Percentiles rank a stretch among this genome's conserved stretches.
These are phyloP conservation scores for Leguminivora glycinivorella DNA, from an alignment of 1,140 invertebrate species.

Conservation along the genomic window DNA sequence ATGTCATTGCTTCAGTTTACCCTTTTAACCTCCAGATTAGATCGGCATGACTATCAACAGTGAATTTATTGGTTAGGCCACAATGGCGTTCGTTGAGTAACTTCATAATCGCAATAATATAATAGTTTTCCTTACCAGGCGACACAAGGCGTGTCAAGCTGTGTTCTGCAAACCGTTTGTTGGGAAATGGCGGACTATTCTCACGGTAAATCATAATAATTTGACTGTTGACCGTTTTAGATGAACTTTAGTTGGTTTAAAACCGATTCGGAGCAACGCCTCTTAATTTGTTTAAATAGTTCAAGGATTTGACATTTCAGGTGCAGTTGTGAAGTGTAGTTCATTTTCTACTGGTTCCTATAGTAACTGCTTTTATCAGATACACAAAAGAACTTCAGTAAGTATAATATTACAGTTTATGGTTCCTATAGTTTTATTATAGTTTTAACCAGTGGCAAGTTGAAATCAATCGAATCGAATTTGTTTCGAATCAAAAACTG, in stretches of 20 bases:
- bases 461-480: too few species aligned
- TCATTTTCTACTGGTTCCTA: not conserved
- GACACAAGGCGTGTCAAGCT: constrained; percentile 27
- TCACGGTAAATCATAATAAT: constrained; percentile 14
- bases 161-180: constrained; percentile 21
- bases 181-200: constrained; percentile 25
- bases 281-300: constrained; percentile 25
- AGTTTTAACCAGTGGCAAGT: too few species aligned
- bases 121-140: constrained; percentile 30
- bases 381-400: too few species aligned
- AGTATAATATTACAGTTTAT: too few species aligned
- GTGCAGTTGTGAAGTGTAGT: not conserved
- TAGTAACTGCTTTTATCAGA: too few species aligned
- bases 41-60: constrained; percentile 20
- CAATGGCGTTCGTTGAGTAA: constrained; percentile 23
- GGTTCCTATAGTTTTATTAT: too few species aligned
- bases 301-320: constrained; percentile 24
- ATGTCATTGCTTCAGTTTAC: constrained; percentile 2
- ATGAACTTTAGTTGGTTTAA: constrained; percentile 20
- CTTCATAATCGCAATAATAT: constrained; percentile 29
- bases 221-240: constrained; percentile 14
- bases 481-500: too few species aligned
- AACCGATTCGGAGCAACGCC: constrained; percentile 10
- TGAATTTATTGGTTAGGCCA: constrained; percentile 25
- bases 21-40: constrained; percentile 17